phyloP scores from a whole-genome alignment of 2,113 vertebrate genomes.

The Tetraodon nigroviridis region DNA sequence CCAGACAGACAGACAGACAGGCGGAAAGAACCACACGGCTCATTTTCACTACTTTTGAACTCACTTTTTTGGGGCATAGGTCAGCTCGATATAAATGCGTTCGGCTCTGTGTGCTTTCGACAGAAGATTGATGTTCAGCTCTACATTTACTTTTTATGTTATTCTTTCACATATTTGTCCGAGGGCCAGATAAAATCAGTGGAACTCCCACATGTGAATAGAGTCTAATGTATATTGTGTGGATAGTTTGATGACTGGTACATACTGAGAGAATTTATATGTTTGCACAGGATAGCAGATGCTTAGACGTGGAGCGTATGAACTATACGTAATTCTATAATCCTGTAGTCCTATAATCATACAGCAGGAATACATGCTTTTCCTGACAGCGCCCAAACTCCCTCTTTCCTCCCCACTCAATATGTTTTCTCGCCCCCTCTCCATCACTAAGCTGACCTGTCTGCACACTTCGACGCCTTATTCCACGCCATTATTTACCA shows the following conservation, averaged over 20 bases:
- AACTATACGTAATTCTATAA: neutral
- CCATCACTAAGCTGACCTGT: slow-evolving; percentile 14
- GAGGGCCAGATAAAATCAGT: slow-evolving; percentile 13
- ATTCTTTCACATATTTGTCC: slow-evolving; percentile 40
- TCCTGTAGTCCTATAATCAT: slow-evolving; percentile 6
- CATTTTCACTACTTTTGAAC: slow-evolving; percentile 44
- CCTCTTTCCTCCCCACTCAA: neutral
- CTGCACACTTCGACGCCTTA: slow-evolving; percentile 40
- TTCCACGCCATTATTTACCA: slow-evolving; percentile 63
- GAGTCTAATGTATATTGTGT: slow-evolving; percentile 15
- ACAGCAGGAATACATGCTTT: neutral
- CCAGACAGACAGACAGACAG: too few species aligned
- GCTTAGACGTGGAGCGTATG: neutral
- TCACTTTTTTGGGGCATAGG: slow-evolving; percentile 38
- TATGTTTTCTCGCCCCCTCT: slow-evolving; percentile 4
- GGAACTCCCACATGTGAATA: slow-evolving; percentile 24
- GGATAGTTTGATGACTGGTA: too few species aligned
- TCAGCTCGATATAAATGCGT: slow-evolving; percentile 47
- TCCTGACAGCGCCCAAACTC: slow-evolving; percentile 1
- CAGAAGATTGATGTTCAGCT: slow-evolving; percentile 37
- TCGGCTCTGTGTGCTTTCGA: slow-evolving; percentile 27
- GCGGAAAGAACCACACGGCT: slow-evolving; percentile 13
- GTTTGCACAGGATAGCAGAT: too few species aligned
- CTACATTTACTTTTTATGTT: slow-evolving; percentile 17
- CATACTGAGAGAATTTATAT: too few species aligned